Conservation (phyloP, 2,113 vertebrate species). For the Ranitomeya imitator region DNA sequence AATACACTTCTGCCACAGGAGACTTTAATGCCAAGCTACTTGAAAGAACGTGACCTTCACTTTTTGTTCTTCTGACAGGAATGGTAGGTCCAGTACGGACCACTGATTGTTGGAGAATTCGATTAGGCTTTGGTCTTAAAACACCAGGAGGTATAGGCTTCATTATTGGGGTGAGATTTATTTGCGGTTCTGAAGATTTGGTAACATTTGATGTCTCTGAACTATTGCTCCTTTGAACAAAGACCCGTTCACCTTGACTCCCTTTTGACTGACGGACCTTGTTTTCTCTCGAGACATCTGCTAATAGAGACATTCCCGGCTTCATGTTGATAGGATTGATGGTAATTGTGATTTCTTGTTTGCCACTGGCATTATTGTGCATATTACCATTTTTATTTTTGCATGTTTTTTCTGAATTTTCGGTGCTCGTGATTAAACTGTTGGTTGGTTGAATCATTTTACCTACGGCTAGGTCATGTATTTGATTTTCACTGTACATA, state of each 20-base stretch:
- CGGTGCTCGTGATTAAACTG: neutral
- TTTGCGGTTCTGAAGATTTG: conserved; percentile 32
- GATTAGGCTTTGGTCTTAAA: conserved; percentile 20
- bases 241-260: neutral
- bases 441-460: neutral
- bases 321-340: conserved; percentile 27
- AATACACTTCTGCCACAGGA: conserved; percentile 76
- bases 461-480: conserved; percentile 51
- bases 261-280: conserved; percentile 50
- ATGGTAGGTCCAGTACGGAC: conserved; percentile 53
- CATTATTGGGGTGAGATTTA: neutral
- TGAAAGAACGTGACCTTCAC: conserved; percentile 69
- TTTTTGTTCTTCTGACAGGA: conserved; percentile 73
- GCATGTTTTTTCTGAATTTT: conserved; percentile 33
- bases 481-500: neutral
- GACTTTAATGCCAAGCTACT: conserved; percentile 66
- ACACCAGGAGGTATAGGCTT: conserved; percentile 7
- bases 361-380: neutral
- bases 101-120: neutral
- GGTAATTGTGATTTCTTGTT: neutral
- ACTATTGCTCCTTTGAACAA: neutral
- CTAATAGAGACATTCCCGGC: conserved; percentile 47
- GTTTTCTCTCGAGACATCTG: conserved; percentile 1
- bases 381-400: conserved; percentile 38
- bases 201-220: conserved; percentile 3